These are phyloP conservation scores for Lophura nycthemera DNA, from an alignment of 2,113 vertebrate species.

Conservation along the genomic window DNA sequence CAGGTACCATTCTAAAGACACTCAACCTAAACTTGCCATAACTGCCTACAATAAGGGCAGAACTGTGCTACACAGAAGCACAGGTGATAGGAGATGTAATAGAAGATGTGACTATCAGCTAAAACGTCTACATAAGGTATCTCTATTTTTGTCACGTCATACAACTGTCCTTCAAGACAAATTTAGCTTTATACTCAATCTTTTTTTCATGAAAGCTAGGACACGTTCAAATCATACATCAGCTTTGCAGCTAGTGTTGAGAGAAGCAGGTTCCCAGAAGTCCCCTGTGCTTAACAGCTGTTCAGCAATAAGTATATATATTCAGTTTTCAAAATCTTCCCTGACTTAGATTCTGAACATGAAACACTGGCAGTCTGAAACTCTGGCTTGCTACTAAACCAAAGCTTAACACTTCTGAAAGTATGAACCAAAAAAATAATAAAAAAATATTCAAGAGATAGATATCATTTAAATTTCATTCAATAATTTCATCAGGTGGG, in stretches of 20 bases:
- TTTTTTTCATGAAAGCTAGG: too few species aligned
- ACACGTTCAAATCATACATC: not conserved
- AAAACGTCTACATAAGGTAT: not conserved
- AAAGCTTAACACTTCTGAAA: not conserved
- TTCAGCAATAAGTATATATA: not conserved
- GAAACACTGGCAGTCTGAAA: not conserved
- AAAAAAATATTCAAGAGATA: not conserved
- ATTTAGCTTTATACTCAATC: not conserved
- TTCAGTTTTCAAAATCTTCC: not conserved
- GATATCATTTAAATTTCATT: not conserved
- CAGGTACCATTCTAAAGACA: not conserved
- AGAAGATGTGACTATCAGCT: not conserved
- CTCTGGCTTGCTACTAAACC: not conserved
- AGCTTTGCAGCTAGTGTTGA: not conserved
- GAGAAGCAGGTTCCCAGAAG: not conserved
- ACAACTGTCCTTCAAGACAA: not conserved
- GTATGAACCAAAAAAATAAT: not conserved
- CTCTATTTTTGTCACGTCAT: not conserved
- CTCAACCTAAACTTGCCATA: not conserved
- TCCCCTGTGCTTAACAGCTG: not conserved
- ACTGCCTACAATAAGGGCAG: not conserved
- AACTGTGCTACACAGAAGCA: not conserved
- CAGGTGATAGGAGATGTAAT: not conserved
- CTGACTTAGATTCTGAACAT: not conserved
- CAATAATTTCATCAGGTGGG: not conserved